Evolutionary conservation across 2,888 invertebrate genomes (phyloP).

Genomic region (Thymelicus acteon): DNA sequence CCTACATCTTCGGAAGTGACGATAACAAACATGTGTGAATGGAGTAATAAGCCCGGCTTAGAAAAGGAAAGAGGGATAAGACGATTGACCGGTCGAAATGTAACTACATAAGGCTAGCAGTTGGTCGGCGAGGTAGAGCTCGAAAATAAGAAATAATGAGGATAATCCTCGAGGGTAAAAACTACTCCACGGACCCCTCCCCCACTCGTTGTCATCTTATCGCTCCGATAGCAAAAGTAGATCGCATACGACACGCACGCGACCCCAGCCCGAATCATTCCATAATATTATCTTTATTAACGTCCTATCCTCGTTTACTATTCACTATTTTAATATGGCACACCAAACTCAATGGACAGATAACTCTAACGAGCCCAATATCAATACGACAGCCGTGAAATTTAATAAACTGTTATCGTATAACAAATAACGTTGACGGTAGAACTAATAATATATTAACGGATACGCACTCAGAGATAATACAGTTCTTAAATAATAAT

Average conservation of each 20-base stretch:
- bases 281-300: conserved; percentile 73
- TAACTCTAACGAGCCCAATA: conserved; percentile 63
- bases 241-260: conserved; percentile 66
- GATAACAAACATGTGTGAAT: conserved; percentile 35
- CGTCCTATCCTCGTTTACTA: conserved; percentile 59
- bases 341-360: conserved; percentile 63
- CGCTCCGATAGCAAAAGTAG: conserved; percentile 73
- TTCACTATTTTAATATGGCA: conserved; percentile 71
- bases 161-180: conserved; percentile 64
- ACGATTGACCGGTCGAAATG: conserved; percentile 46
- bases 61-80: conserved; percentile 39
- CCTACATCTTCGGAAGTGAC: conserved; percentile 27
- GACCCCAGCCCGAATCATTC: conserved; percentile 61
- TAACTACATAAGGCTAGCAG: conserved; percentile 47
- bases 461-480: conserved; percentile 58
- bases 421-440: conserved; percentile 63
- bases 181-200: conserved; percentile 46
- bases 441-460: conserved; percentile 68
- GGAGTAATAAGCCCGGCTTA: conserved; percentile 36
- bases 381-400: conserved; percentile 67
- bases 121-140: conserved; percentile 48
- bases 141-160: conserved; percentile 72
- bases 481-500: conserved; percentile 46
- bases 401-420: conserved; percentile 78
- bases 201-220: conserved; percentile 60